phyloP scores from a whole-genome alignment of 2,888 invertebrate species.

The Andrena fulva region DNA sequence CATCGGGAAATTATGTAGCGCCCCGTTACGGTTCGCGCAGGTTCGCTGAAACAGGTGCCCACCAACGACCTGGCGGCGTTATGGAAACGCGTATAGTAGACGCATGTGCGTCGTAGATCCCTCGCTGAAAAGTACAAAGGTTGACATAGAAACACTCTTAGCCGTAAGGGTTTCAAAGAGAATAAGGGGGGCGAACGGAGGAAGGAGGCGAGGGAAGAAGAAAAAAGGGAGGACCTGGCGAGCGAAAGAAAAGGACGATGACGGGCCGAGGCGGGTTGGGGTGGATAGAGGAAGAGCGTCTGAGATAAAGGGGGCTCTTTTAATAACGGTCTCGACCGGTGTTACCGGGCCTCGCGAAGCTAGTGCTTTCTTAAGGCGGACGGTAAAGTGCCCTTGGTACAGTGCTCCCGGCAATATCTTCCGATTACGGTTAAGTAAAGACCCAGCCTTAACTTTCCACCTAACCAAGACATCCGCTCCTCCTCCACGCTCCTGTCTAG shows the following conservation, averaged over 20 bases:
- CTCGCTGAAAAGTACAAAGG: constrained; percentile 83
- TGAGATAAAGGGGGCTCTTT: constrained; percentile 81
- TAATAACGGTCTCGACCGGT: constrained; percentile 82
- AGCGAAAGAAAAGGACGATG: constrained; percentile 25
- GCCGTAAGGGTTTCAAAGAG: constrained; percentile 73
- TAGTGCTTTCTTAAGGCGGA: constrained; percentile 82
- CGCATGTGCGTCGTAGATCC: constrained; percentile 78
- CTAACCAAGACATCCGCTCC: constrained; percentile 73
- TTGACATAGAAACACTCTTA: constrained; percentile 84
- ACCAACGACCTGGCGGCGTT: constrained; percentile 62
- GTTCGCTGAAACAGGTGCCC: constrained; percentile 52
- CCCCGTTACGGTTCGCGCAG: constrained; percentile 65
- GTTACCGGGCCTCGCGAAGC: constrained; percentile 77
- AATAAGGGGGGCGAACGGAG: constrained; percentile 58
- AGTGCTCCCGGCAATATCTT: constrained; percentile 84
- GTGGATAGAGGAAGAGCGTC: constrained; percentile 38
- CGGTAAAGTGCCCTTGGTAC: constrained; percentile 84
- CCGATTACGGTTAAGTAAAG: constrained; percentile 85
- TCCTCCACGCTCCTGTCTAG: constrained; percentile 49
- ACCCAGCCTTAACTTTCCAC: constrained; percentile 78
- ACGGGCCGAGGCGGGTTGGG: not conserved
- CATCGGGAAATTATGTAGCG: constrained; percentile 75
- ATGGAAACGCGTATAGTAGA: constrained; percentile 69
- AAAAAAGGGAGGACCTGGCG: constrained; percentile 4
- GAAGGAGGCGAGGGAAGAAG: constrained; percentile 6